A percentile compares a stretch with the other conserved stretches of the same genome.
These are phyloP conservation scores for Chydorus sphaericus DNA, from an alignment of 2,888 invertebrate genomes.

Conservation along the genomic window DNA sequence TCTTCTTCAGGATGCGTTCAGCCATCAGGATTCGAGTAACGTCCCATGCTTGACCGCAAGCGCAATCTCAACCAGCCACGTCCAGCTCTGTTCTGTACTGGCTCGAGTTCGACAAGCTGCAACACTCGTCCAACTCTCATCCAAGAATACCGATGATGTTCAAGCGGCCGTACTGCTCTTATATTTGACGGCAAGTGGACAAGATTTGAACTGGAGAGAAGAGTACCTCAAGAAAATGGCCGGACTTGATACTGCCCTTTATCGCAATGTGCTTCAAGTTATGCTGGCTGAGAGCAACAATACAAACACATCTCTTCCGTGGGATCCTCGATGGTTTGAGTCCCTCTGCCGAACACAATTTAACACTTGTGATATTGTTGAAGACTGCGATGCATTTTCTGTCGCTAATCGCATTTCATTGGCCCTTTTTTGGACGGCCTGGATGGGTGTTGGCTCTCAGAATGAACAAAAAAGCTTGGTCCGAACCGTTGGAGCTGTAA, in stretches of 20 bases:
- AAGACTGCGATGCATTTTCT: not conserved
- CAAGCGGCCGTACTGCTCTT: not conserved
- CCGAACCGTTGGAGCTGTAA: not conserved
- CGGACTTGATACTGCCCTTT: not conserved
- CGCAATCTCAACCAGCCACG: not conserved
- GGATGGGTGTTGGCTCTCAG: not conserved
- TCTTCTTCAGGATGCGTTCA: not conserved
- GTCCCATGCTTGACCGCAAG: not conserved
- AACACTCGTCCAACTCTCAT: not conserved
- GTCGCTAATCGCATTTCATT: not conserved
- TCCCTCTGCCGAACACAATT: not conserved
- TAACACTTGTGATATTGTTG: not conserved
- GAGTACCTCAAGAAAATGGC: not conserved
- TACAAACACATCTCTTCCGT: not conserved
- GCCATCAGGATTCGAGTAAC: not conserved
- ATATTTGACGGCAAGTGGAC: not conserved
- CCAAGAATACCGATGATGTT: not conserved
- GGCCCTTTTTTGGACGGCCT: not conserved
- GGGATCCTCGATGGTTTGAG: constrained; percentile 2
- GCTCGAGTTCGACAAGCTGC: not conserved
- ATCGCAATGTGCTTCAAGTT: not conserved
- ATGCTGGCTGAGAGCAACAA: not conserved
- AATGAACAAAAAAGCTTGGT: not conserved
- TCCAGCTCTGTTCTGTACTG: constrained; percentile 1
- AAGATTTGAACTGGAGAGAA: not conserved